These are phyloP conservation scores for Pardalotus punctatus DNA, from an alignment of 2,113 vertebrate genomes.

Conservation along the genomic window DNA sequence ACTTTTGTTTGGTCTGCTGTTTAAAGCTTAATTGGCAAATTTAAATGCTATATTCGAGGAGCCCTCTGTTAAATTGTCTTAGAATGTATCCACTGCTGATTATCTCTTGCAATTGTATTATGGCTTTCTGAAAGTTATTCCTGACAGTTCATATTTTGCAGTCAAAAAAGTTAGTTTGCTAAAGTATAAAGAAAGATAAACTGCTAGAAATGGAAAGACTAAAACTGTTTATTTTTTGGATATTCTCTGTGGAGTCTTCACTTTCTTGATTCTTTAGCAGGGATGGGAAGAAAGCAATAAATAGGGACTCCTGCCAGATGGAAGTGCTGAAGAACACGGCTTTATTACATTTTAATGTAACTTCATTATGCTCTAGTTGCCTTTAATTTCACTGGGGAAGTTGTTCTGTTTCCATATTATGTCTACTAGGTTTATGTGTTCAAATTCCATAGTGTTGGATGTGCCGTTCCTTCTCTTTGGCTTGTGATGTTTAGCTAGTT, in stretches of 20 bases:
- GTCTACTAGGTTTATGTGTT: not conserved
- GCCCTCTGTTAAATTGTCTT: not conserved
- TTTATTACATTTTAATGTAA: not conserved
- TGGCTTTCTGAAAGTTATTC: not conserved
- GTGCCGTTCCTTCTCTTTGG: not conserved
- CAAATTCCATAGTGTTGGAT: not conserved
- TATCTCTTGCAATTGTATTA: not conserved
- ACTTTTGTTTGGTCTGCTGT: not conserved
- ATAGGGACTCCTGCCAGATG: not conserved
- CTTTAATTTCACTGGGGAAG: not conserved
- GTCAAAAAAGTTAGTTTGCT: not conserved
- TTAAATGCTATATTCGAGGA: not conserved
- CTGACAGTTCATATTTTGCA: not conserved
- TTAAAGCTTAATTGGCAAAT: not conserved
- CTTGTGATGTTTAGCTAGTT: not conserved
- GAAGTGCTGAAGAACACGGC: not conserved
- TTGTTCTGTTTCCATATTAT: not conserved
- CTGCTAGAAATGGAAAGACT: not conserved
- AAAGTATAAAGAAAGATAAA: not conserved
- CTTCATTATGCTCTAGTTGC: constrained; percentile 7
- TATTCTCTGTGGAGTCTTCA: not conserved
- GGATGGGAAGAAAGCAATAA: not conserved
- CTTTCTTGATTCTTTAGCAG: not conserved
- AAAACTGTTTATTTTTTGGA: not conserved
- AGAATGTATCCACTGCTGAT: not conserved